Base-by-base conservation (phyloP, 2,888 invertebrate genomes). In the Didymodactylos carnosus region DNA sequence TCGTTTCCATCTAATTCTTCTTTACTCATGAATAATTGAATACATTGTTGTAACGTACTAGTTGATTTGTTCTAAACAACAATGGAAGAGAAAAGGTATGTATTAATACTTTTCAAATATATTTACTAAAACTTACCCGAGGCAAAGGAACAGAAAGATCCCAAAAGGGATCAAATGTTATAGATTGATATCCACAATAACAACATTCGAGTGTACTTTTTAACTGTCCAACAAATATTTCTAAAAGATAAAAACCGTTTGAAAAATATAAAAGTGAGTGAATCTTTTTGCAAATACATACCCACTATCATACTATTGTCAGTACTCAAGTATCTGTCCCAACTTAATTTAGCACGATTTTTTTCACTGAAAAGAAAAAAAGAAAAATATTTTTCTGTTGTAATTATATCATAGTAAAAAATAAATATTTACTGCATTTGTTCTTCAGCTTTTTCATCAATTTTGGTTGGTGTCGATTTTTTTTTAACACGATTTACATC, bases 91-190 rank as follows among this genome's bases (percentile, higher is more conserved):
- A n/a, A 25, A 41, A 39, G 27, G 10, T n/a, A 35, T 11, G 7
- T 51, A n/a, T 53, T n/a, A 16, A 39, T 23, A 25, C 29, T 23
- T 29, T 27, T 39, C 49, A 41, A 4, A 27, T 3, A 35, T 39
- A 39, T 72, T 27, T 25, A 43, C 76, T 76, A 76, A 81, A 82
- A 80, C 80, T 80, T 62, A 62, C 62, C 29, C 62, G 62, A 19
- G 92, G 92, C 77, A 94, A 89, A 72, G 94, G 91, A 79, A 94
- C 84, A 77, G 91, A 91, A 73, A 94, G 86, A 83, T 94, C 94
- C 93, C 94, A 94, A 83, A 94, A 93, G 3, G 94, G 94, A 84
- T 94, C 94, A 82, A 92, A 91, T 40, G 94, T 94, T 77, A 92
- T 91, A 76, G 91, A 91, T 78, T 89, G 89, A 83, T 92, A 91